Conservation (phyloP, 2,113 vertebrate genomes). For the Aleadryas rufinucha region DNA sequence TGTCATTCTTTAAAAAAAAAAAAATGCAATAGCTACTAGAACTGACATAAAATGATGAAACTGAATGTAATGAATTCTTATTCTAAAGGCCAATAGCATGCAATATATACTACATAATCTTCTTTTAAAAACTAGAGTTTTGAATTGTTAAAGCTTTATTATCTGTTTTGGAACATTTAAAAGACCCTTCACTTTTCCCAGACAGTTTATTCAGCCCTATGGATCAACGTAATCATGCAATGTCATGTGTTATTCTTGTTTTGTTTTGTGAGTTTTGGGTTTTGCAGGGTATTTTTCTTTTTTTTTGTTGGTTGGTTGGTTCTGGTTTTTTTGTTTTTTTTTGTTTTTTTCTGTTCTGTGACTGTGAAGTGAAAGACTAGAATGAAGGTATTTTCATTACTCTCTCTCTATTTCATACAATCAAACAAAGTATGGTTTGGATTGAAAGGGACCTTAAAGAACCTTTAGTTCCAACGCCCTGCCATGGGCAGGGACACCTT, state of each 20-base stretch:
- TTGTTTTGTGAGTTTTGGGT: background rate
- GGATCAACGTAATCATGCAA: background rate
- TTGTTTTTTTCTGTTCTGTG: background rate
- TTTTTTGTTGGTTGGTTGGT: accelerated
- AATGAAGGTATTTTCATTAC: background rate
- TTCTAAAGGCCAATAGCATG: background rate
- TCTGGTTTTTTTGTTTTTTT: background rate
- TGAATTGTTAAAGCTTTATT: background rate
- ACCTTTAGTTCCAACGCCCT: background rate
- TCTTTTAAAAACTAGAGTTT: background rate
- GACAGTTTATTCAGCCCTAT: background rate
- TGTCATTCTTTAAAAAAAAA: background rate
- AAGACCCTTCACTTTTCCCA: background rate
- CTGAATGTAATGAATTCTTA: background rate
- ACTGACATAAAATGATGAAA: background rate
- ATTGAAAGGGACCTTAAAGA: background rate
- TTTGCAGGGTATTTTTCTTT: background rate
- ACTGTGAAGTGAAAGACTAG: background rate
- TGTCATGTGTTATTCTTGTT: accelerated
- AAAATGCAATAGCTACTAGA: background rate
- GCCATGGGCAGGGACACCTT: accelerated
- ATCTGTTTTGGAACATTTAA: background rate
- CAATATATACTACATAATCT: background rate
- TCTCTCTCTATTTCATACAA: background rate
- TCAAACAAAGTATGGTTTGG: background rate